Conservation (phyloP, 2,113 vertebrate genomes). For the Scomber scombrus region DNA sequence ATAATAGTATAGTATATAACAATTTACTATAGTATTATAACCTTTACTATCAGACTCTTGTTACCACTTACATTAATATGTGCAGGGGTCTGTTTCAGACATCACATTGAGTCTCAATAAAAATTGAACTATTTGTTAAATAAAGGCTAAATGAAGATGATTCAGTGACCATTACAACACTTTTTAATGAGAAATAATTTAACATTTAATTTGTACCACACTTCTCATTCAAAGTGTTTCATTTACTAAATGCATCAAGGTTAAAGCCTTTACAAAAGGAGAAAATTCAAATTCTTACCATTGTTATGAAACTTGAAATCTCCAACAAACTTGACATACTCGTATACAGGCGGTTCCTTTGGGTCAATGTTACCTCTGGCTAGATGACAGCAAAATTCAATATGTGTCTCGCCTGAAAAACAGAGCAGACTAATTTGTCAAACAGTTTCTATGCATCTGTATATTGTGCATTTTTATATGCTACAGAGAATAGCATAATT, state of each 20-base stretch:
- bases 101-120: too few relatives aligned
- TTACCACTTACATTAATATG: too few relatives aligned
- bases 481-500: not conserved
- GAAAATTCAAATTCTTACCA: constrained; percentile 84
- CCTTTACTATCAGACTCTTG: too few relatives aligned
- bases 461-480: too few relatives aligned
- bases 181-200: too few relatives aligned
- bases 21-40: too few relatives aligned
- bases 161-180: not conserved
- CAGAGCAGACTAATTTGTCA: constrained; percentile 16
- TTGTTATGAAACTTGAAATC: constrained; percentile 91
- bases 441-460: not conserved
- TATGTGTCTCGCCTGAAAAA: constrained; percentile 87
- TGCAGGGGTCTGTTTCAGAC: too few relatives aligned
- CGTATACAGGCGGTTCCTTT: constrained; percentile 86
- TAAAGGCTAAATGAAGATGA: too few relatives aligned
- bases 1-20: too few relatives aligned
- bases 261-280: not conserved
- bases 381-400: constrained; percentile 96
- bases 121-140: not conserved
- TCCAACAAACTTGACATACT: constrained; percentile 94
- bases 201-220: too few relatives aligned
- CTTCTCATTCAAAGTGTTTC: too few relatives aligned
- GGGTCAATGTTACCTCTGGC: constrained; percentile 88
- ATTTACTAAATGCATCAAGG: not conserved